Evolutionary conservation across 2,113 vertebrate species (phyloP).

Genomic region (Syngnathoides biaculeatus): DNA sequence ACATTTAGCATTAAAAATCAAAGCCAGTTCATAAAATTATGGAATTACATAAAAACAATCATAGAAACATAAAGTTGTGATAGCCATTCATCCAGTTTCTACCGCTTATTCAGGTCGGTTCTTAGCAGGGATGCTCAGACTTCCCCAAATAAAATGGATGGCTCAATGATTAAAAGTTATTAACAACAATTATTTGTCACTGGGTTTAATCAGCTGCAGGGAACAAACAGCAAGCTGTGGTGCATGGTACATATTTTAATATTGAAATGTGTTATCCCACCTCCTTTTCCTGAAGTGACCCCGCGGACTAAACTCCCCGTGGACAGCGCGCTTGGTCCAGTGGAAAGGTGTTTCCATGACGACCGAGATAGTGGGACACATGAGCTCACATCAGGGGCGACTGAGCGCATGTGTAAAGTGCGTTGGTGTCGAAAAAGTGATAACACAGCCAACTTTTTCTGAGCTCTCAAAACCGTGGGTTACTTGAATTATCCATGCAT

Average conservation of each 20-base stretch:
- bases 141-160: neutral
- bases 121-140: too few relatives aligned
- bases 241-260: conserved; percentile 66
- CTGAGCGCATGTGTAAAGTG: conserved; percentile 16
- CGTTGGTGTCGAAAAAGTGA: neutral
- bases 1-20: too few relatives aligned
- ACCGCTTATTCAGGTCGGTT: too few relatives aligned
- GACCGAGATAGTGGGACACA: conserved; percentile 64
- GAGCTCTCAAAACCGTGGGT: neutral
- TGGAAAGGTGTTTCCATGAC: conserved; percentile 66
- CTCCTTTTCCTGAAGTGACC: conserved; percentile 54
- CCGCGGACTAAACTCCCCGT: conserved; percentile 15
- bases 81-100: too few relatives aligned
- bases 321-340: conserved; percentile 57
- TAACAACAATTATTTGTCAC: conserved; percentile 10
- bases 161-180: neutral
- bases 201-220: conserved; percentile 34
- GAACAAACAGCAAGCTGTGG: conserved; percentile 50
- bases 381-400: conserved; percentile 44
- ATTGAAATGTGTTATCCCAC: conserved; percentile 65
- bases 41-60: too few relatives aligned
- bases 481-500: neutral
- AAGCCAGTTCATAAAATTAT: too few relatives aligned
- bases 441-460: neutral
- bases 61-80: too few relatives aligned